These are phyloP conservation scores for Prietella phreatophila DNA, from an alignment of 2,113 vertebrate genomes.

Conservation along the genomic window DNA sequence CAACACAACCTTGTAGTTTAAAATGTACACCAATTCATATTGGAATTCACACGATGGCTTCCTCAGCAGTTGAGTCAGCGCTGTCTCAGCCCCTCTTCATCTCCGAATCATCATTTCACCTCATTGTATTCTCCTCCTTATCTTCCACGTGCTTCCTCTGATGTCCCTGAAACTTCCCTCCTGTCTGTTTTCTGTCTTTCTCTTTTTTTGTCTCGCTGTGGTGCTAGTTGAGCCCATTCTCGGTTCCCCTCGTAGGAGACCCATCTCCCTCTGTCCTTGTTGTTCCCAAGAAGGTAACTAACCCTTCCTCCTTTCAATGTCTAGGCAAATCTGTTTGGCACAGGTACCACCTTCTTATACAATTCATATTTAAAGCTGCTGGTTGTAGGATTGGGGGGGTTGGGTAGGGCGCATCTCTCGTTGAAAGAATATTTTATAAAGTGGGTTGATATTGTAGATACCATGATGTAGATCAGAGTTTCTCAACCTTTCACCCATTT, in stretches of 20 bases:
- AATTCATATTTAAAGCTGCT: not conserved
- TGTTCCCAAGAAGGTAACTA: constrained; percentile 55
- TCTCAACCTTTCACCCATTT: too few species aligned
- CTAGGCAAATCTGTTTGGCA: not conserved
- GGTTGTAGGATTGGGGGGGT: not conserved
- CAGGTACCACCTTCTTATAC: not conserved
- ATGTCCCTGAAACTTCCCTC: constrained; percentile 1
- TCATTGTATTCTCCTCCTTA: not conserved
- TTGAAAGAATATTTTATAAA: not conserved
- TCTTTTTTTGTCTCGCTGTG: constrained; percentile 14
- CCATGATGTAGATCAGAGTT: not conserved
- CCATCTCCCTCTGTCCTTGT: constrained; percentile 54
- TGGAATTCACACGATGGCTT: not conserved
- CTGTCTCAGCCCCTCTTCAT: not conserved
- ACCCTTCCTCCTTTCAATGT: not conserved
- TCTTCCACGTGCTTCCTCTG: not conserved
- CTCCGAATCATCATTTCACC: not conserved
- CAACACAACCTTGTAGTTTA: not conserved
- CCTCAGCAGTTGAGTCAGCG: not conserved
- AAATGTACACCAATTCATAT: not conserved
- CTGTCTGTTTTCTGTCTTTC: constrained; percentile 25
- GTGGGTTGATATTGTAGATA: too few species aligned
- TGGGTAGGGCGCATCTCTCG: not conserved
- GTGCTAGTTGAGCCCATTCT: constrained; percentile 48
- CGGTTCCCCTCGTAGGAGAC: constrained; percentile 52